Conservation (phyloP, 2,113 vertebrate species). For the Regulus satrapa region DNA sequence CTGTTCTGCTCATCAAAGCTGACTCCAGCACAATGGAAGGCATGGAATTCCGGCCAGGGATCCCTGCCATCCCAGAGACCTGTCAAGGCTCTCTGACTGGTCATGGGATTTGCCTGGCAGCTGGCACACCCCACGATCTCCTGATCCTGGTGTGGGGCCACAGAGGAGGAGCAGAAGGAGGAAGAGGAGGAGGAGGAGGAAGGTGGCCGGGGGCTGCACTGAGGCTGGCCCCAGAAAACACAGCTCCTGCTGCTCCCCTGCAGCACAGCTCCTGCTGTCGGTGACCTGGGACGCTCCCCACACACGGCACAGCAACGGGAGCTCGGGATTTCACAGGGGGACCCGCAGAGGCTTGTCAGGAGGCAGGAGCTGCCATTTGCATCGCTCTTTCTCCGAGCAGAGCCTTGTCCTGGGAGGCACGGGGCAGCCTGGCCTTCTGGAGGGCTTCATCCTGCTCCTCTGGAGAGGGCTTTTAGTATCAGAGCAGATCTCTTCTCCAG, state of each 20-base stretch:
- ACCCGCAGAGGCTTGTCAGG: not conserved
- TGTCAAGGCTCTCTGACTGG: not conserved
- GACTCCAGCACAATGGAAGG: constrained; percentile 23
- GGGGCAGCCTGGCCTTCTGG: not conserved
- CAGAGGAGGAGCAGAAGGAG: not conserved
- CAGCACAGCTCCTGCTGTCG: not conserved
- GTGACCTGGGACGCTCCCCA: not conserved
- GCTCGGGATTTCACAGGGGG: not conserved
- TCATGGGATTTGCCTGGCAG: constrained; percentile 34
- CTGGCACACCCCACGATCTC: not conserved
- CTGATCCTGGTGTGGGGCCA: fast-evolving
- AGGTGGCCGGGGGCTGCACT: not conserved
- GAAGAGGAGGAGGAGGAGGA: not conserved
- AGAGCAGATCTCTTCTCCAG: not conserved
- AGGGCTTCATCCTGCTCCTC: not conserved
- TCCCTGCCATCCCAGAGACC: not conserved
- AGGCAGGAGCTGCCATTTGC: not conserved
- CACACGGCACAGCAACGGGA: not conserved
- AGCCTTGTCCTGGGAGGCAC: not conserved
- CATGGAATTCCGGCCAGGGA: constrained; percentile 20
- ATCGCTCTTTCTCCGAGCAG: fast-evolving
- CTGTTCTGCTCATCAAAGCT: constrained; percentile 13
- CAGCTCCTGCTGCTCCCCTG: not conserved
- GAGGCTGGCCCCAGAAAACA: not conserved
- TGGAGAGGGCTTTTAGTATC: not conserved